Evolutionary conservation across 2,797 vertebrate genomes (phyloP), one percentile per base, ranked within the genome.

Genomic region (Microctenopoma steveboyesi): DNA sequence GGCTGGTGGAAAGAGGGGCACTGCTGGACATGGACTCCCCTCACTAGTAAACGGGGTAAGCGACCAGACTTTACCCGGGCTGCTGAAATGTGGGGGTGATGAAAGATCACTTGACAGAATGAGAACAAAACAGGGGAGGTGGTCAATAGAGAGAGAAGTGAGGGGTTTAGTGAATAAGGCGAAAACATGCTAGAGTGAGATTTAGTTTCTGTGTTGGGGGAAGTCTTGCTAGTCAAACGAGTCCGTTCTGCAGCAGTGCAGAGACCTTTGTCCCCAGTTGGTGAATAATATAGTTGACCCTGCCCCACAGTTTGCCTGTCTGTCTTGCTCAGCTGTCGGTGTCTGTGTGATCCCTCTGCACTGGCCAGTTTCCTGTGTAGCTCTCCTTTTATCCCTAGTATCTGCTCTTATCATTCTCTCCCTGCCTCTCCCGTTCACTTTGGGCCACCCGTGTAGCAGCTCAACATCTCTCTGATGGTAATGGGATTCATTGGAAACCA

Each of bases 11-110:
- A 64, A 72, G 55, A 82, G 83, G 81, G 84, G 82, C 63, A 25
- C 79, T 73, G 84, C 82, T 78, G 80, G 80, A 57, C 73, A 83
- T 88, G 86, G 90, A 88, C 88, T 85, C 82, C 82, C 86, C 87
- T 84, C 82, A 77, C 74, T 88, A 84, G 82, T 82, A 43, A 81
- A 80, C 83, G 70, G 88, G 89, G 91, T 92, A 91, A 91, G 90
- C 65, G 7, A 71, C 56, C 76, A 69, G 63, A 78, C 73, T 69
- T 81, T 76, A 70, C 49, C 58, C 76, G 66, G 25, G 49, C 70
- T 58, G 69, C 74, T 77, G 72, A 68, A 59, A 65, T 42, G 76
- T 6, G 61, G 62, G 71, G 57, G 27, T 61, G 65, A 77, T 72
- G 74, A 69, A 69, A 78, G 72, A 56, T 54, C 22, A 50, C 35